Conservation (phyloP, 2,888 invertebrate species). For the Dolichopus griseipennis region DNA sequence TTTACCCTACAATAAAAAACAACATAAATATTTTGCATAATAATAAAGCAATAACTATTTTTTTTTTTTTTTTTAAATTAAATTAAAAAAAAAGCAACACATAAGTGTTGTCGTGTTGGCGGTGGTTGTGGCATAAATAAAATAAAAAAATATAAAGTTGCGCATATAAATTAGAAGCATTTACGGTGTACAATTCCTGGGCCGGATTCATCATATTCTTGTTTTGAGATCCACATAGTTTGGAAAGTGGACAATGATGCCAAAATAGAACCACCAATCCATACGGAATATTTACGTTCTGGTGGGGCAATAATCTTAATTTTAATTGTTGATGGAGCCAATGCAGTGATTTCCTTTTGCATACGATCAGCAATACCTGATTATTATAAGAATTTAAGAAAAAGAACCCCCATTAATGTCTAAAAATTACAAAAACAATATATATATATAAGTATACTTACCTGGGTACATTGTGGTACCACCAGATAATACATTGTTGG, state of each 20-base stretch:
- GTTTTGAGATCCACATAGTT: conserved; percentile 87
- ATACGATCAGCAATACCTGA: conserved; percentile 73
- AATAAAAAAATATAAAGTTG: too few relatives aligned
- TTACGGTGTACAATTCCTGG: conserved; percentile 85
- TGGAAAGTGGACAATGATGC: conserved; percentile 84
- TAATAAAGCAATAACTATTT: background rate
- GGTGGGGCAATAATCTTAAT: conserved; percentile 91
- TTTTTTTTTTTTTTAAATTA: too few relatives aligned
- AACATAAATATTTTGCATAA: conserved; percentile 7
- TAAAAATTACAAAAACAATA: conserved; percentile 23
- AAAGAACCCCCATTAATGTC: too few relatives aligned
- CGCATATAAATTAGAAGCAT: conserved; percentile 68
- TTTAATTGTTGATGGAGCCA: conserved; percentile 86
- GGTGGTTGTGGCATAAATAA: conserved; percentile 17
- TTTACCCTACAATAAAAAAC: conserved; percentile 8
- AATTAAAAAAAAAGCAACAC: background rate
- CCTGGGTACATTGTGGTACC: conserved; percentile 84
- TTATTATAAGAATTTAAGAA: conserved; percentile 6
- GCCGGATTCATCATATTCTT: conserved; percentile 59
- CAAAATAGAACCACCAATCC: conserved; percentile 77
- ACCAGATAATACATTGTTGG: conserved; percentile 84
- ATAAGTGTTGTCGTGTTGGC: conserved; percentile 13
- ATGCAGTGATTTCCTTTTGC: conserved; percentile 82
- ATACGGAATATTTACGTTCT: conserved; percentile 83
- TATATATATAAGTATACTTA: conserved; percentile 22